These are phyloP conservation scores for Alosa sapidissima DNA, from an alignment of 2,797 vertebrate species.

Conservation along the genomic window DNA sequence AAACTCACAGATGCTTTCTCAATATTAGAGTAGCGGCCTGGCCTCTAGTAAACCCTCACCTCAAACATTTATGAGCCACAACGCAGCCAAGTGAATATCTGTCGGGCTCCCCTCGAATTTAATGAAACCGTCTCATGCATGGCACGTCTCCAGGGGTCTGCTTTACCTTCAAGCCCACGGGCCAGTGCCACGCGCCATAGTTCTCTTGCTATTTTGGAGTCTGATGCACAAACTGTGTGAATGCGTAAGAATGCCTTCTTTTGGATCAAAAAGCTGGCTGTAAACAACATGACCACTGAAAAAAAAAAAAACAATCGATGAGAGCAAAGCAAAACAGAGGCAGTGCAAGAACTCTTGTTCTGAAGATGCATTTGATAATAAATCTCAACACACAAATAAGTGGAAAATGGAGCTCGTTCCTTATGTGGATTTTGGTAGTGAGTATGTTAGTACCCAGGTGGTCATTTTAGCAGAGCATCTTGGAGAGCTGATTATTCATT, in stretches of 20 bases:
- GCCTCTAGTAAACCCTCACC: slow-evolving; percentile 17
- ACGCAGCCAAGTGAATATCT: slow-evolving; percentile 19
- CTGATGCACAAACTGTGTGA: background rate
- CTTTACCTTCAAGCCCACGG: background rate
- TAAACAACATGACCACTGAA: background rate
- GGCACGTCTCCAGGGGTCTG: background rate
- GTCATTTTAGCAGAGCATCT: background rate
- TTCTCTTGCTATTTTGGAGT: background rate
- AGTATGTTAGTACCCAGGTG: background rate
- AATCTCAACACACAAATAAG: background rate
- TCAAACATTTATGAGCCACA: slow-evolving; percentile 33
- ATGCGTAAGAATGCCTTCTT: background rate
- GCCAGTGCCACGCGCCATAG: background rate
- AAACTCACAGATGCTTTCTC: slow-evolving; percentile 2
- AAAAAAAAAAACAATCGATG: background rate
- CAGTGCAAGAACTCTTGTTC: background rate
- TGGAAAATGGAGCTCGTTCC: background rate
- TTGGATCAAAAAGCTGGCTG: background rate
- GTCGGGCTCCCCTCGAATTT: slow-evolving; percentile 18
- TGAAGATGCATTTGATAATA: background rate
- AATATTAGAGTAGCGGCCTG: background rate
- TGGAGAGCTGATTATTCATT: background rate
- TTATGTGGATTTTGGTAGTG: background rate
- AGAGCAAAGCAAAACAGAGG: background rate
- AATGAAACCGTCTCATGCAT: background rate